phyloP scores from a whole-genome alignment of 2,113 vertebrate species.

The Tragulus kanchil region DNA sequence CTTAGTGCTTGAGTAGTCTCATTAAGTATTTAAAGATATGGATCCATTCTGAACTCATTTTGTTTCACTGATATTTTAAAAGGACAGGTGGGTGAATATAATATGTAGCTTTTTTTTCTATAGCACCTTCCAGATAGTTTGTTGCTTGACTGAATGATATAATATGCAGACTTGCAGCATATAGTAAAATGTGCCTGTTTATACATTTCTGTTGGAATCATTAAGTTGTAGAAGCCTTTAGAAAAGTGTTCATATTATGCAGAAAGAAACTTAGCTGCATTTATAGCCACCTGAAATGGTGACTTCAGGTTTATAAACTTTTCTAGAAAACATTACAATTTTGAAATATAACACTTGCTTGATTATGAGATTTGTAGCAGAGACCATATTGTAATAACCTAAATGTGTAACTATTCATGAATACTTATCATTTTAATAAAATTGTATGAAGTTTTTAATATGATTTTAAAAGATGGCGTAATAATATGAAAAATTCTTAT shows the following conservation, averaged over 20 bases:
- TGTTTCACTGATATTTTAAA: not conserved
- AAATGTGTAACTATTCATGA: not conserved
- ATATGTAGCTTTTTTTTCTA: not conserved
- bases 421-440: conserved; percentile 22
- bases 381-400: not conserved
- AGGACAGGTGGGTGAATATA: not conserved
- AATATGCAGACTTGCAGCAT: not conserved
- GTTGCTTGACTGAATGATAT: not conserved
- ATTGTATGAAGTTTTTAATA: not conserved
- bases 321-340: not conserved
- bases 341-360: not conserved
- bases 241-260: not conserved
- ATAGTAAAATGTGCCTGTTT: not conserved
- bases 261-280: not conserved
- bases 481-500: not conserved
- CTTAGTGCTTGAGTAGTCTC: no score
- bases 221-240: not conserved
- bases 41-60: not conserved
- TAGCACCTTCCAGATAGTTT: not conserved
- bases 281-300: not conserved
- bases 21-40: not conserved
- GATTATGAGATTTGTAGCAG: not conserved
- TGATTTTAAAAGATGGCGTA: not conserved
- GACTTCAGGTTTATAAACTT: not conserved
- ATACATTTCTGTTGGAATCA: not conserved